Evolutionary conservation across 2,888 invertebrate species (phyloP), one percentile per base, ranked within the genome.

Genomic region (Epinotia demarniana): DNA sequence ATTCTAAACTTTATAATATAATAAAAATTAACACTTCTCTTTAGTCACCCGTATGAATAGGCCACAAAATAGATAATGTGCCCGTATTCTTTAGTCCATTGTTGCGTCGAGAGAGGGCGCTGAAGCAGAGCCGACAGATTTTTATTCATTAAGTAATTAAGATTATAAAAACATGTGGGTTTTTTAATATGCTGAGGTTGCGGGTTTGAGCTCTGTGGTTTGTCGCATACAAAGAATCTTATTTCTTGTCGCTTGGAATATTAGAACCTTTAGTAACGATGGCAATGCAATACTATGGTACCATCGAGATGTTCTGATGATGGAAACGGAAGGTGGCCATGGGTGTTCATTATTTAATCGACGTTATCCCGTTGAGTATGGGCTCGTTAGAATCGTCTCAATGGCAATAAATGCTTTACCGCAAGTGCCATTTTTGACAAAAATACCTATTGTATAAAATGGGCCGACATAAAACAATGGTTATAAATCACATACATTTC

Each of bases 101-200:
- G 68, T 80, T 16, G 68, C 9, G n/a, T 9, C 58, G n/a, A 69
- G 58, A 79, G 79, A 77, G 77, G 80, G 80, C 80, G 80, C 79
- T 72, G 77, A 78, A 77, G 79, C 77, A 69, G 33, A 73, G 49
- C 69, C 66, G 74, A 80, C 77, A 75, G 79, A 80, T 75, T 75
- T 75, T 75, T 72, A 75, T 75, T 75, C 81, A 83, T 83, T 81
- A 80, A 75, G 77, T 81, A 82, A 83, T 83, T 81, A 79, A 77
- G 75, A 64, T 79, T 75, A 80, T 81, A 81, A 82, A 80, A 77
- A 78, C 73, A 84, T 83, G 82, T 79, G 83, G 80, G 85, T 80
- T 79, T 79, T 80, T 78, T 70, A 66, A 33, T 70, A 58, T 27
- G 23, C 69, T 64, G 74, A 74, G 74, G 74, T 74, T 74, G 63